Evolutionary conservation across 2,797 vertebrate genomes (phyloP).

Genomic region (Pseudochromis fuscus): DNA sequence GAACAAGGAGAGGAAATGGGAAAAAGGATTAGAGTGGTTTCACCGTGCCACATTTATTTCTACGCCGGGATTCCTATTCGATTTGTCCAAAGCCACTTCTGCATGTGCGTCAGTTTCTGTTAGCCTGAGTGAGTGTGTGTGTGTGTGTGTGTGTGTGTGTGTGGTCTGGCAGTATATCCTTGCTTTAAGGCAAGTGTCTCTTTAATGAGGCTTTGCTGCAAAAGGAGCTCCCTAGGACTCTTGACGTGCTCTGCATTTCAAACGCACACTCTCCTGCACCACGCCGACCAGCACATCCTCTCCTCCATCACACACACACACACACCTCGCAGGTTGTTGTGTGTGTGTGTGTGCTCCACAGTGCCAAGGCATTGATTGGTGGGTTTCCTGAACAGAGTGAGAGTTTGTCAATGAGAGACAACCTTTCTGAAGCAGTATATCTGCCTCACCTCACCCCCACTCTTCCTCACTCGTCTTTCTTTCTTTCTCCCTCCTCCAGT

Average conservation of each 20-base stretch:
- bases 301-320: conserved; percentile 19
- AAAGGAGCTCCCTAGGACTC: conserved; percentile 77
- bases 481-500: conserved; percentile 16
- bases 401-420: conserved; percentile 72
- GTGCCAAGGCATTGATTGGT: conserved; percentile 61
- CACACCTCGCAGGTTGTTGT: conserved; percentile 20
- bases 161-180: conserved; percentile 80
- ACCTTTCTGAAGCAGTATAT: conserved; percentile 64
- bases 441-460: conserved; percentile 26
- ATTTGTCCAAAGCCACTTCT: conserved; percentile 34
- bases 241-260: conserved; percentile 83
- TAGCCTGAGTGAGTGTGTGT: conserved; percentile 31
- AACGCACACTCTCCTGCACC: conserved; percentile 65
- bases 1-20: conserved; percentile 51
- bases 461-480: conserved; percentile 20
- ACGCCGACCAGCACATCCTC: conserved; percentile 36
- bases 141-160: conserved; percentile 56
- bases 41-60: conserved; percentile 25
- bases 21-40: conserved; percentile 24
- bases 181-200: conserved; percentile 83
- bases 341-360: conserved; percentile 29
- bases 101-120: conserved; percentile 40
- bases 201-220: conserved; percentile 87
- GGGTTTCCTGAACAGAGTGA: conserved; percentile 68
- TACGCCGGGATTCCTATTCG: conserved; percentile 39